A percentile compares a stretch with the other conserved stretches of the same genome.
Conservation (phyloP, 2,888 invertebrate species). For the Drosophila silvestris region DNA sequence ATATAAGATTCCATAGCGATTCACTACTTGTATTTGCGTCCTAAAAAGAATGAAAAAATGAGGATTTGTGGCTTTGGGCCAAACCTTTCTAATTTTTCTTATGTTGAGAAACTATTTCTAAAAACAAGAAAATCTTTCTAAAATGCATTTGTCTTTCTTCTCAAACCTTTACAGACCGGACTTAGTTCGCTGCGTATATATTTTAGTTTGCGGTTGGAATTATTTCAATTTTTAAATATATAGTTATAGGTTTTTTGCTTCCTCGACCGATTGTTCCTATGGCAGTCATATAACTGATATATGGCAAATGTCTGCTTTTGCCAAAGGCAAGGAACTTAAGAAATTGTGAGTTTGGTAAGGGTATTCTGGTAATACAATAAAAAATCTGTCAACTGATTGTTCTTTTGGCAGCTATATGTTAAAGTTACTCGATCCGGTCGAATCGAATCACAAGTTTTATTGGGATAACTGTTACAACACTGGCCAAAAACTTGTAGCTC, state of each 20-base stretch:
- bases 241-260: too few species aligned
- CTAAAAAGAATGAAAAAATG: too few species aligned
- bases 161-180: not conserved
- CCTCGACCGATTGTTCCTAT: not conserved
- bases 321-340: not conserved
- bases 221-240: not conserved
- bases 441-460: not conserved
- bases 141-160: too few species aligned
- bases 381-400: not conserved
- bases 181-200: too few species aligned
- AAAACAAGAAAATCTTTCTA: too few species aligned
- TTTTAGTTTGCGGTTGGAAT: not conserved
- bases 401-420: not conserved
- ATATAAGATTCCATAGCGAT: not conserved
- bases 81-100: not conserved
- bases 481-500: not conserved
- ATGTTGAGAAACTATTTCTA: not conserved
- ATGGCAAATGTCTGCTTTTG: not conserved
- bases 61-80: not conserved
- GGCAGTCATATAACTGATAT: not conserved
- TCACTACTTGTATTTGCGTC: too few species aligned
- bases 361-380: not conserved
- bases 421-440: not conserved
- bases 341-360: not conserved
- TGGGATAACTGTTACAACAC: not conserved